phyloP scores from a whole-genome alignment of 2,113 vertebrate genomes.

The Megaceryle maxima region DNA sequence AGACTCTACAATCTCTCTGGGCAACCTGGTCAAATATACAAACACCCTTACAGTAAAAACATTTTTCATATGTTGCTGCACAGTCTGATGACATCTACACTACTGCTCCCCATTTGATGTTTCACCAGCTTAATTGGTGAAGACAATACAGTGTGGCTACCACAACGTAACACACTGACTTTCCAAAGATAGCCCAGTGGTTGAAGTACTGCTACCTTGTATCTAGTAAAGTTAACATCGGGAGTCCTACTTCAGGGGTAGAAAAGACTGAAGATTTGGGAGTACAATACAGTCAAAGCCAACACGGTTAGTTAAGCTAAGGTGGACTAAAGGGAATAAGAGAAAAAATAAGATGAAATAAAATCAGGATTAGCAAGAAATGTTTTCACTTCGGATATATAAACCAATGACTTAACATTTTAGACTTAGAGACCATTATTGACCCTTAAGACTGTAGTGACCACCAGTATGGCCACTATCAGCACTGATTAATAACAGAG shows the following conservation, averaged over 20 bases:
- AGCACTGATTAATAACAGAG: not conserved
- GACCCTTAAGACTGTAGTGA: not conserved
- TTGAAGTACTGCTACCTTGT: not conserved
- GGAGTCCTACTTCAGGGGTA: not conserved
- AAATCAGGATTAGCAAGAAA: not conserved
- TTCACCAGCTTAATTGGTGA: not conserved
- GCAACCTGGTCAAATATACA: not conserved
- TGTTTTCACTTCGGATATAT: not conserved
- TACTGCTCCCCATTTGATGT: not conserved
- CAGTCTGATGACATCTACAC: not conserved
- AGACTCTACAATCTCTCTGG: not conserved
- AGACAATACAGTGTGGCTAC: not conserved
- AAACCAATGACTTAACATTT: not conserved
- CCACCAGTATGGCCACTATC: not conserved
- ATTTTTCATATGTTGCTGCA: not conserved
- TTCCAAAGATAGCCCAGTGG: not conserved
- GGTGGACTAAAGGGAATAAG: not conserved
- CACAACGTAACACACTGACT: not conserved
- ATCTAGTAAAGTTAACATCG: not conserved
- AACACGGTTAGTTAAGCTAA: not conserved
- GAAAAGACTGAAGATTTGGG: not conserved
- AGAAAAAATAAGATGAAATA: not conserved
- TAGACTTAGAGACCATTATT: not conserved
- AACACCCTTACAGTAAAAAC: not conserved
- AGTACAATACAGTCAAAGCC: not conserved